A percentile compares a stretch with the other conserved stretches of the same genome.
Evolutionary conservation across 2,797 vertebrate species (phyloP).

Genomic region (Xenopus petersii): DNA sequence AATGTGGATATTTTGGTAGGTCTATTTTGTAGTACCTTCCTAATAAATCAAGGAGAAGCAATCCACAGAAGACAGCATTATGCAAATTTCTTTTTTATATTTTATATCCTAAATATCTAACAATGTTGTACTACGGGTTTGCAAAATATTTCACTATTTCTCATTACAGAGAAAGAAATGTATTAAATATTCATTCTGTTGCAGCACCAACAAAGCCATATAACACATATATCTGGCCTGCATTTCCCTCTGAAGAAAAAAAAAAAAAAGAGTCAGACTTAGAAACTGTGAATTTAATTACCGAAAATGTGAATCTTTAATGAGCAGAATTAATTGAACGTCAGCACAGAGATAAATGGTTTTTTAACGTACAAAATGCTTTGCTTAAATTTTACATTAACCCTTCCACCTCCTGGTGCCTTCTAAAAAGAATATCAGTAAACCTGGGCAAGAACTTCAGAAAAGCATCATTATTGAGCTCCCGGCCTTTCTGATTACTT

Average conservation of each 20-base stretch:
- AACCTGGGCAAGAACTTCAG: neutral
- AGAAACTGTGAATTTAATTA: slow-evolving; percentile 47
- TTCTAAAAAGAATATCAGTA: neutral
- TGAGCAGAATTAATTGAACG: slow-evolving; percentile 46
- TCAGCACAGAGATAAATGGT: slow-evolving; percentile 25
- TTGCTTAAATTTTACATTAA: slow-evolving; percentile 19
- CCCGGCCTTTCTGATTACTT: neutral
- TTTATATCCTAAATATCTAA: slow-evolving; percentile 11
- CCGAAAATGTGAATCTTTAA: slow-evolving; percentile 35
- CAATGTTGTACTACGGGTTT: slow-evolving; percentile 3
- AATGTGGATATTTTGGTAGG: too few species aligned
- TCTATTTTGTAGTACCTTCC: too few species aligned
- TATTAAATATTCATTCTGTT: slow-evolving; percentile 39
- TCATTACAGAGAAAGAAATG: slow-evolving; percentile 28
- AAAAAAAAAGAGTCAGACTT: slow-evolving; percentile 5
- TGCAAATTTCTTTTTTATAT: neutral
- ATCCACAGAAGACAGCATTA: too few species aligned
- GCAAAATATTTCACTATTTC: slow-evolving; percentile 39
- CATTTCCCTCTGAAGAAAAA: slow-evolving; percentile 20
- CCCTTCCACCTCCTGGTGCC: neutral
- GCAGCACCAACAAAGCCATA: slow-evolving; percentile 26
- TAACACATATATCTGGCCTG: slow-evolving; percentile 10
- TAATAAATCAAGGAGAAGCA: too few species aligned
- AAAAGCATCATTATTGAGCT: neutral
- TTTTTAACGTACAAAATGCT: slow-evolving; percentile 1